A percentile compares a stretch with the other conserved stretches of the same genome.
phyloP scores from a whole-genome alignment of 35 echinoderm and acorn worm species.

The Anneissia japonica region DNA sequence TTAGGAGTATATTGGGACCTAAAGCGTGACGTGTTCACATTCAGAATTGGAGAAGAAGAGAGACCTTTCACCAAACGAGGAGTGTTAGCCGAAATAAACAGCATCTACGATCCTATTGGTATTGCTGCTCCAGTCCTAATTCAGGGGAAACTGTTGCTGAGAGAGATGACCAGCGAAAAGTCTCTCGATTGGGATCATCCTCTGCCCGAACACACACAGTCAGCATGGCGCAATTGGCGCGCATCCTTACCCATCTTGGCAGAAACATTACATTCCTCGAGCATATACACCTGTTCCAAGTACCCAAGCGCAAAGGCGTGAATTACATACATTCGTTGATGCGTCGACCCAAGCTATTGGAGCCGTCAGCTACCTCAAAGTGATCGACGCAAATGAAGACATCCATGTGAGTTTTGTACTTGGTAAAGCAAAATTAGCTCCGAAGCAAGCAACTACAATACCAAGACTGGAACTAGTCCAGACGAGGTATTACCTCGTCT shows the following conservation, averaged over 20 bases:
- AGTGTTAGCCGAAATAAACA: slow-evolving; percentile 42
- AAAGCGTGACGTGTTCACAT: slow-evolving; percentile 33
- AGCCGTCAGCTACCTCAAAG: neutral
- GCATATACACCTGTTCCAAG: neutral
- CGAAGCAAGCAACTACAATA: neutral
- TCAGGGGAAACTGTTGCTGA: slow-evolving; percentile 15
- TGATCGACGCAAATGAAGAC: neutral
- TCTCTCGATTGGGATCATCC: slow-evolving; percentile 39
- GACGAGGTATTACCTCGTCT: neutral
- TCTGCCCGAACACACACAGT: slow-evolving; percentile 16
- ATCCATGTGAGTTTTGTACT: neutral
- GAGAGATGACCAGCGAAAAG: slow-evolving; percentile 16
- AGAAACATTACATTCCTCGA: neutral
- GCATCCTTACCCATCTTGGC: neutral
- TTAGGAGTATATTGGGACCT: slow-evolving; percentile 53
- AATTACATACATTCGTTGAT: neutral
- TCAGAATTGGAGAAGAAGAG: slow-evolving; percentile 5
- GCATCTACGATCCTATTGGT: slow-evolving; percentile 49
- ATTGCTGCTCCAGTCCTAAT: slow-evolving; percentile 44
- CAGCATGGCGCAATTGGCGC: slow-evolving; percentile 27
- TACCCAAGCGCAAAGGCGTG: neutral
- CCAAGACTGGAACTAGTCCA: neutral
- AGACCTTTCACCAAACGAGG: slow-evolving; percentile 37
- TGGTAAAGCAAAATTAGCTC: neutral
- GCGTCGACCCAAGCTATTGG: neutral